A percentile compares a stretch with the other conserved stretches of the same genome.
phyloP scores from a whole-genome alignment of 2,888 invertebrate species.

The Mechanitis messenoides region DNA sequence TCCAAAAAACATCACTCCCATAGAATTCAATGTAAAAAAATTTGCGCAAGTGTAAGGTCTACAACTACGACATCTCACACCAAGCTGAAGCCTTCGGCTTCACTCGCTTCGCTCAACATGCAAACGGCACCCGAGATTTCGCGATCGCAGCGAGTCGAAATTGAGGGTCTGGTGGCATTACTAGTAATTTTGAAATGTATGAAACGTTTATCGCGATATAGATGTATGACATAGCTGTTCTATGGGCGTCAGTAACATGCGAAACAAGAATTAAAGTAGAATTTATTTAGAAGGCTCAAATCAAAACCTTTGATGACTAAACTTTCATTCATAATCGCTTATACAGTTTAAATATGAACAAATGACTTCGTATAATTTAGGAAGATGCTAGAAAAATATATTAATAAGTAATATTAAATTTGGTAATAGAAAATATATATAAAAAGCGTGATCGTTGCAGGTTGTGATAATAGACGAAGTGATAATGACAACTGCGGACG shows the following conservation, averaged over 20 bases:
- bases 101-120: too few species aligned
- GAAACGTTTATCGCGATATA: conserved; percentile 29
- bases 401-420: too few species aligned
- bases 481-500: conserved; percentile 88
- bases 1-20: too few species aligned
- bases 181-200: background rate
- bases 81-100: too few species aligned
- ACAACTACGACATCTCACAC: too few species aligned
- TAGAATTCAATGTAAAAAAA: too few species aligned
- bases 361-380: background rate
- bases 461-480: conserved; percentile 95
- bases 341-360: background rate
- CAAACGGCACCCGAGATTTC: too few species aligned
- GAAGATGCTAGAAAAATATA: too few species aligned
- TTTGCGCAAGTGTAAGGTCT: too few species aligned
- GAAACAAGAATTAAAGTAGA: conserved; percentile 55
- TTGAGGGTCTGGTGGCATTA: too few species aligned
- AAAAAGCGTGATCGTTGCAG: conserved; percentile 47
- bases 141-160: too few species aligned
- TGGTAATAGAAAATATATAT: too few species aligned
- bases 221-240: conserved; percentile 51
- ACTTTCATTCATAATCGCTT: background rate
- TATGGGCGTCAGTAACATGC: conserved; percentile 52
- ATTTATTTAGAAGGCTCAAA: conserved; percentile 41
- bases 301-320: conserved; percentile 14